Base-by-base conservation (phyloP, 2,797 vertebrate species). In the Betta splendens region DNA sequence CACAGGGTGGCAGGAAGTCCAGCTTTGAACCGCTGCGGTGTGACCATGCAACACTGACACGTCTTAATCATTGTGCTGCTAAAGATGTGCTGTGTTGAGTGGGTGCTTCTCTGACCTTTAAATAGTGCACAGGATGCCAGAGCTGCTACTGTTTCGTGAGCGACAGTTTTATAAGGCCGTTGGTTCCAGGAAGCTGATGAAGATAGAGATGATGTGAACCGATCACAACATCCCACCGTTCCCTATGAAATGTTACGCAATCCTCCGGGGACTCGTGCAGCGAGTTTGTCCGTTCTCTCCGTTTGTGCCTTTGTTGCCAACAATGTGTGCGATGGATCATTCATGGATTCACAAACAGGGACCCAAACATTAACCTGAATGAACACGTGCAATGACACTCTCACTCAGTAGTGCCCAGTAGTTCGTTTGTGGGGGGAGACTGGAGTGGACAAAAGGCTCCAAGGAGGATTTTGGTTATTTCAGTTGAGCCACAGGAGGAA, bases 241-340 rank as follows among this genome's bases (percentile, higher is more conserved):
- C 52, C 63, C 53, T 59, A 62, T 52, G 59, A 85, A 81, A 23
- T 61, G 36, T 87, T 82, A 62, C 54, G 37, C 80, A 87, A 81
- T 35, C 50, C 77, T 73, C 73, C 1, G 5, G 74, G 73, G 73
- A 75, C 16, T 15, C 35, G 9, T 43, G 48, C 38, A 31, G 46
- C 47, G 26, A 57, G 40, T 38, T 46, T 57, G 16, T 44, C 9
- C 33, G 17, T 20, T 36, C 22, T 57, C 52, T 63, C 18, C 18
- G 2, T 7, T 35, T 46, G n/a, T 52, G 54, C 35, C 42, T 37
- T 40, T 61, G 21, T 50, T 56, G 1, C 51, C 8, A n/a, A 36
- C 43, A 22, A 18, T 3, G 50, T 67, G 28, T 61, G 42, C 55
- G 61, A 72, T 64, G 45, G 23, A 32, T n/a, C n/a, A n/a, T n/a